Evolutionary conservation across 2,888 invertebrate genomes (phyloP).

Genomic region (Melanostoma mellinum): DNA sequence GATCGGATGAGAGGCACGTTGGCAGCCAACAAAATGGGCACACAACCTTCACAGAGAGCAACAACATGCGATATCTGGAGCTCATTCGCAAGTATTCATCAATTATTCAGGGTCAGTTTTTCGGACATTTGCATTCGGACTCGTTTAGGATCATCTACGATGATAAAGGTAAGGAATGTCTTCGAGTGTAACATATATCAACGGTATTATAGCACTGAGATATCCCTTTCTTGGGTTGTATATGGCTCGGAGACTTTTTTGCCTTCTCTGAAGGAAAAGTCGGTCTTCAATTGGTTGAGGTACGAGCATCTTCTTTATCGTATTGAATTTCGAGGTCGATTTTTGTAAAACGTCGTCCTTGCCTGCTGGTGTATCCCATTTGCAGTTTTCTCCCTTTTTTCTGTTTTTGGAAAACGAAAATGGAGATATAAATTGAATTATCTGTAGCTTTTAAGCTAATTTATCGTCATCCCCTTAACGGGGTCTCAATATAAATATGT

Average conservation of each 20-base stretch:
- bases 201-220: constrained; percentile 7
- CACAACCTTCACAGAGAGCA: constrained; percentile 87
- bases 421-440: constrained; percentile 69
- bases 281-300: not conserved
- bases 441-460: constrained; percentile 71
- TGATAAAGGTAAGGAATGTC: constrained; percentile 85
- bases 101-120: constrained; percentile 95
- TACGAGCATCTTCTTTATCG: not conserved
- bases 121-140: constrained; percentile 95
- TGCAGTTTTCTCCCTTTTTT: constrained; percentile 22
- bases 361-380: constrained; percentile 45
- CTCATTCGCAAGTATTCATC: constrained; percentile 89
- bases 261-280: not conserved
- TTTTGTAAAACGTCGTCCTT: constrained; percentile 36
- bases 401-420: constrained; percentile 17
- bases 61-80: constrained; percentile 89
- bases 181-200: constrained; percentile 37
- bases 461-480: constrained; percentile 59
- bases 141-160: constrained; percentile 94
- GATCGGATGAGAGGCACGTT: constrained; percentile 90
- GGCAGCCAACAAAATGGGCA: constrained; percentile 85
- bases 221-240: not conserved
- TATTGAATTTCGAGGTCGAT: constrained; percentile 27
- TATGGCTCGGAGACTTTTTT: not conserved
- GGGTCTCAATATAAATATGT: not conserved